Evolutionary conservation across 2,888 invertebrate genomes (phyloP).

Genomic region (Aleiodes leptofemur): DNA sequence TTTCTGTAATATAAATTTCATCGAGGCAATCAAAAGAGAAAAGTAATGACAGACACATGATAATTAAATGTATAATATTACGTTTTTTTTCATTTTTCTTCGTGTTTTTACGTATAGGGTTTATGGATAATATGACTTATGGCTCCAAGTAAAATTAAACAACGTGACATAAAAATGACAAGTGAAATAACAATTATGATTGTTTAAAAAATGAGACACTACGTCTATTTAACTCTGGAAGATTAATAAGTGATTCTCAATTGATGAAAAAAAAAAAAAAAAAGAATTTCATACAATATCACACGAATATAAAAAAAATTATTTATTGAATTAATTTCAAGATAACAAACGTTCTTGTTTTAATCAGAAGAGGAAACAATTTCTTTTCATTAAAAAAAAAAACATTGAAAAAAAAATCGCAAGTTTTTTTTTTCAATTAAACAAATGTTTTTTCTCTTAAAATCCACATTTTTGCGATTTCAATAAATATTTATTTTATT

Average conservation of each 20-base stretch:
- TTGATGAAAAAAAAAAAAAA: constrained; percentile 16
- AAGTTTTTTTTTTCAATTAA: no score
- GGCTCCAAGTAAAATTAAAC: constrained; percentile 69
- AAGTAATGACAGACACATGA: constrained; percentile 54
- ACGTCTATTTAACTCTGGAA: constrained; percentile 37
- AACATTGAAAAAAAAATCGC: no score
- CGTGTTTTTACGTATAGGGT: constrained; percentile 59
- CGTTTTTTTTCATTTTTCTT: constrained; percentile 18
- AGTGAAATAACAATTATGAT: constrained; percentile 70
- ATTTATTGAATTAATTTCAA: background rate
- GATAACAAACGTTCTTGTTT: no score
- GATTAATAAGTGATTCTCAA: constrained; percentile 26
- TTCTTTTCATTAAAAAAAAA: no score
- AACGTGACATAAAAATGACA: constrained; percentile 71
- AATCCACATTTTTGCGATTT: no score
- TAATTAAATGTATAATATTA: constrained; percentile 56
- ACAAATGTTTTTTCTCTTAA: no score
- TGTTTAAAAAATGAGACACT: constrained; percentile 65
- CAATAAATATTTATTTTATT: no score
- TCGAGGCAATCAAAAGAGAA: constrained; percentile 60
- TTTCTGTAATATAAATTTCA: constrained; percentile 58
- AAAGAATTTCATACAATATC: constrained; percentile 14
- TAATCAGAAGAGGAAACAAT: no score
- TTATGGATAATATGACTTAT: constrained; percentile 67
- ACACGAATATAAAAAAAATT: background rate